Base-by-base conservation (phyloP, 92 coral and sea anemone genomes). In the Muricea muricata region DNA sequence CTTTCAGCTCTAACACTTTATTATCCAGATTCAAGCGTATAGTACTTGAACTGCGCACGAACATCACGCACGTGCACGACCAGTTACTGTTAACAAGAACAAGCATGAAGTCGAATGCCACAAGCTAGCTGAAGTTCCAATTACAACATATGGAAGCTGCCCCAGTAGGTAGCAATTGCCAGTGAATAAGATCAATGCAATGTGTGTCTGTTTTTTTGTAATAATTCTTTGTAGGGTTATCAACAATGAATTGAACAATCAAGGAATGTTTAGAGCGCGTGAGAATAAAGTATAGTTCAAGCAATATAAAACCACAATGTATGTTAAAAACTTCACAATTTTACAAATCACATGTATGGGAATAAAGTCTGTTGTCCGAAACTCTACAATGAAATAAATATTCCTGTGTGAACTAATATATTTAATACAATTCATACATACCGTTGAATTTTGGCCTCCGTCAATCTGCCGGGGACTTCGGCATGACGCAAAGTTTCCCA, bases 401-500 rank as follows among this genome's bases (percentile, higher is more conserved):
- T 26, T 32, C 26, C 60, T 52, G 4, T 2, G 37, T 63, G 37
- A 28, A 8, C 3, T 28, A 63, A 63, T 63, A 28, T 63, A 63
- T 63, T 28, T 6, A 63, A 1, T 32, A 28, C 60, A 28, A 63
- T 5, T 63, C 21, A 20, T 63, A 63, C 70, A 63, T 63, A 73
- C 79, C 79, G 58, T 73, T 20, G 35, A 12, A 73, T 46, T 12
- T n/a, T 42, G 56, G 20, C 24, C 61, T 7, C 20, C 30, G 56
- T 42, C 39, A 21, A 42, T 23, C 39, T 30, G 52, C 33, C 33
- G 29, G 0, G 25, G 6, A 23, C 57, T 73, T 42, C 26, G n/a
- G 56, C 57, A 41, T 42, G 56, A 73, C 56, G 37, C 79, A 73
- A 28, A 39, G 34, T 73, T 42, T 46, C 21, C 79, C 79, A 73